Percentiles rank a stretch among this genome's conserved stretches.
phyloP scores from a whole-genome alignment of 2,888 invertebrate species.

The Meteorus cinctellus region DNA sequence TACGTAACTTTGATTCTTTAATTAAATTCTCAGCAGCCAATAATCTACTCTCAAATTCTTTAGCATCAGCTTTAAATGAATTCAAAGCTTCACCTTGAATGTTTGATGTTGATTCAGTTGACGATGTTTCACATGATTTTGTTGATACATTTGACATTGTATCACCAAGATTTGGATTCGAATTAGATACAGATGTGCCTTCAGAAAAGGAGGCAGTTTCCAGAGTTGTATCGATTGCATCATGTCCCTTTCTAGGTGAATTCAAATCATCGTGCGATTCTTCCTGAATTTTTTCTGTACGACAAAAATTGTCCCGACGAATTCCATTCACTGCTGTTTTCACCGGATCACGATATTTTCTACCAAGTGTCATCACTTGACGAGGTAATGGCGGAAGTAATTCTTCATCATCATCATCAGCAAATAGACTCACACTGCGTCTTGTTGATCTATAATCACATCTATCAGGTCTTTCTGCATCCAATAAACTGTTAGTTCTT shows the following conservation, averaged over 20 bases:
- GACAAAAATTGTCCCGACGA: conserved; percentile 59
- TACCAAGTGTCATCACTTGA: conserved; percentile 58
- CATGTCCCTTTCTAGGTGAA: conserved; percentile 38
- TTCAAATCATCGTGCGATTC: conserved; percentile 61
- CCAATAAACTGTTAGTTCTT: conserved; percentile 64
- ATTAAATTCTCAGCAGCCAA: conserved; percentile 69
- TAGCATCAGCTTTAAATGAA: conserved; percentile 54
- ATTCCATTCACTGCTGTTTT: conserved; percentile 49
- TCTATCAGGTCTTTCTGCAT: conserved; percentile 51
- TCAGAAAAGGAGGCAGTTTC: conserved; percentile 51
- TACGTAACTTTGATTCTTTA: conserved; percentile 67
- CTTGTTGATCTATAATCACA: conserved; percentile 57
- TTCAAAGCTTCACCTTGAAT: conserved; percentile 55
- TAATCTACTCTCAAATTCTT: conserved; percentile 65
- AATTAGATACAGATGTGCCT: conserved; percentile 53
- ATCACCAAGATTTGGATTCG: conserved; percentile 54
- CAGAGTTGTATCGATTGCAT: neutral
- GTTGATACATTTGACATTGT: conserved; percentile 58
- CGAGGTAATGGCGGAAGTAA: conserved; percentile 58
- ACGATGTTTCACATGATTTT: conserved; percentile 64
- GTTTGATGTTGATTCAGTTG: conserved; percentile 64
- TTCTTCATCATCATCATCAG: conserved; percentile 60
- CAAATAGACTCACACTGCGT: conserved; percentile 66
- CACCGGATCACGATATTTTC: conserved; percentile 61
- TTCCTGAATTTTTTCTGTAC: conserved; percentile 68